phyloP scores from a whole-genome alignment of 2,113 vertebrate species.

The Butorides virescens region DNA sequence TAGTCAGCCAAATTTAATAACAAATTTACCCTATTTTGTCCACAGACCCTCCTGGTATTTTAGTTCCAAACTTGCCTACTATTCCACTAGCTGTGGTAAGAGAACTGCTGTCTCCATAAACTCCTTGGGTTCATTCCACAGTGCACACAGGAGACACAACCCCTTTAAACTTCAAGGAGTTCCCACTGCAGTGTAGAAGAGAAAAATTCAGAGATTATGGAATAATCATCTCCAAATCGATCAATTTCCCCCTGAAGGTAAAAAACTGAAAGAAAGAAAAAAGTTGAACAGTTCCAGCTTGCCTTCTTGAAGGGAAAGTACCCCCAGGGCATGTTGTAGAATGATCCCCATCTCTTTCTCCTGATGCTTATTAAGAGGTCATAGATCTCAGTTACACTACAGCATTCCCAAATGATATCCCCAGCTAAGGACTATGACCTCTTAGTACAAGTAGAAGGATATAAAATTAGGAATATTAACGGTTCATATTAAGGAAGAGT shows the following conservation, averaged over 20 bases:
- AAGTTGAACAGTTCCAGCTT: conserved; percentile 71
- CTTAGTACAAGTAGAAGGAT: conserved; percentile 49
- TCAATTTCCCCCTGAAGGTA: conserved; percentile 78
- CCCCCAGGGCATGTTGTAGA: conserved; percentile 71
- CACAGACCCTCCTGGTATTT: not conserved
- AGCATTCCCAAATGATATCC: conserved; percentile 65
- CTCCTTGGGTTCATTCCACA: conserved; percentile 65
- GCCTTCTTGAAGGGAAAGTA: conserved; percentile 72
- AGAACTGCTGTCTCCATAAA: conserved; percentile 65
- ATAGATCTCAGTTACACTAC: conserved; percentile 67
- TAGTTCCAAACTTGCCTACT: conserved; percentile 22
- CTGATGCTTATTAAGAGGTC: conserved; percentile 79
- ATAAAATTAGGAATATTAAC: conserved; percentile 53
- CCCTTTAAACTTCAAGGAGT: conserved; percentile 77
- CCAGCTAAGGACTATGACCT: conserved; percentile 55
- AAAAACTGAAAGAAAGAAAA: conserved; percentile 71
- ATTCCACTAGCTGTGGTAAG: conserved; percentile 35
- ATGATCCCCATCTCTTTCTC: conserved; percentile 68
- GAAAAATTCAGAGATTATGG: conserved; percentile 75
- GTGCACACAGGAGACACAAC: conserved; percentile 64
- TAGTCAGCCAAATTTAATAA: not conserved
- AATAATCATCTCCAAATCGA: conserved; percentile 79
- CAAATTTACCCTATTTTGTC: not conserved
- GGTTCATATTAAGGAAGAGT: conserved; percentile 27
- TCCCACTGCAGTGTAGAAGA: conserved; percentile 68